Conservation (phyloP, 1,140 invertebrate genomes). For the Brachionus asplanchnoidis region DNA sequence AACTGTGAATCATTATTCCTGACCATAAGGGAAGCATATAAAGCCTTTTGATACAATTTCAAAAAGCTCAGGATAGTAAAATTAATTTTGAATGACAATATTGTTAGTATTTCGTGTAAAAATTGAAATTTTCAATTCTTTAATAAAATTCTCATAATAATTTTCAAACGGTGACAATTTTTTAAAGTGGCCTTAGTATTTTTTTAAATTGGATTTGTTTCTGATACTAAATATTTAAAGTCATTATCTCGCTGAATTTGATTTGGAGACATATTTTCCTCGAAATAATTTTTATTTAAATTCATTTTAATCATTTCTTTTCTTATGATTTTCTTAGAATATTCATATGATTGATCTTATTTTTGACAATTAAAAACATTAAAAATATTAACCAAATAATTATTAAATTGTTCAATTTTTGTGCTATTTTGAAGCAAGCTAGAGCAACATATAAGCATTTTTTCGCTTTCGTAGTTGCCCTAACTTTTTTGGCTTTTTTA, state of each 20-base stretch:
- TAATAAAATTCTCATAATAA: neutral
- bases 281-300: neutral
- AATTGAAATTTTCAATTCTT: neutral
- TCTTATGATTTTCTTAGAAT: neutral
- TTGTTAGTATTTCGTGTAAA: neutral
- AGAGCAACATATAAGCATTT: neutral
- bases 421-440: neutral
- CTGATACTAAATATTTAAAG: neutral
- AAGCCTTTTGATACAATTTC: neutral
- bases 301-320: neutral
- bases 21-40: neutral
- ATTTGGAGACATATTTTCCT: neutral
- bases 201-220: neutral
- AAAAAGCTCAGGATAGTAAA: neutral
- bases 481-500: neutral
- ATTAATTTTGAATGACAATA: neutral
- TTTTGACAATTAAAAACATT: neutral
- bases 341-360: neutral
- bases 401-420: neutral
- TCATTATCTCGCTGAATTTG: neutral
- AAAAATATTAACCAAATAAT: neutral
- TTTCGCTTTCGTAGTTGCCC: neutral
- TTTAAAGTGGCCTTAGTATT: neutral
- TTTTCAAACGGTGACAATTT: neutral
- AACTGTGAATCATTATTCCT: neutral